A percentile compares a stretch with the other conserved stretches of the same genome.
These are phyloP conservation scores for Atrichornis clamosus DNA, from an alignment of 2,113 vertebrate species.

Conservation along the genomic window DNA sequence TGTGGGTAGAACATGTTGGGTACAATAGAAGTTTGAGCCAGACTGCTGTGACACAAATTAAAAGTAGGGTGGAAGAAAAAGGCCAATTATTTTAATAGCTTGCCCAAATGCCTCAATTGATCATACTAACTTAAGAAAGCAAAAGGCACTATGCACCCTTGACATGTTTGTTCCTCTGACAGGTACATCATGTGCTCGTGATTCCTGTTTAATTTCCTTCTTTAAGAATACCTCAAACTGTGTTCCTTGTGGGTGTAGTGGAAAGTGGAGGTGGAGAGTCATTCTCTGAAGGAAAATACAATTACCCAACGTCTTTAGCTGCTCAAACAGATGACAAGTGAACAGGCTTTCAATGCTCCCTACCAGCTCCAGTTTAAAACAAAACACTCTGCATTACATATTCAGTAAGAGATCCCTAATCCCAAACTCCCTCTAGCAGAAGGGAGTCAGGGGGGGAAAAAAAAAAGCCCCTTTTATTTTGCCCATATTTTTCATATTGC, in stretches of 20 bases:
- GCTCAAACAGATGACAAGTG: slow-evolving; percentile 29
- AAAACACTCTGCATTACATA: slow-evolving; percentile 20
- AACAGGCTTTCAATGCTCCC: not conserved
- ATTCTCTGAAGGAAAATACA: slow-evolving; percentile 41
- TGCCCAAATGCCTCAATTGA: not conserved
- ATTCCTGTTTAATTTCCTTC: slow-evolving; percentile 29
- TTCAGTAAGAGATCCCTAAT: slow-evolving; percentile 26
- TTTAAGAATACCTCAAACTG: slow-evolving; percentile 8
- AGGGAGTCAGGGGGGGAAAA: not conserved
- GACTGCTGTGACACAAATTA: not conserved
- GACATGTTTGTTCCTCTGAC: slow-evolving; percentile 22
- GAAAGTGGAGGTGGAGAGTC: not conserved
- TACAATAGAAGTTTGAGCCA: not conserved
- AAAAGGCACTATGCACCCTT: not conserved
- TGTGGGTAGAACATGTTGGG: not conserved
- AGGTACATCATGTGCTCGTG: not conserved
- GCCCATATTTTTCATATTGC: not conserved
- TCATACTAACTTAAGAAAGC: slow-evolving; percentile 10
- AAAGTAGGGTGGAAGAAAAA: not conserved
- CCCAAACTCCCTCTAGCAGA: slow-evolving; percentile 20
- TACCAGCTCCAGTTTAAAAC: slow-evolving; percentile 18
- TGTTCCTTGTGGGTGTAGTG: slow-evolving; percentile 1
- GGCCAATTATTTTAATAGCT: not conserved
- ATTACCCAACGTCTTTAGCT: slow-evolving; percentile 27
- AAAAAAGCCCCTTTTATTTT: not conserved